Evolutionary conservation across 1,140 invertebrate species (phyloP), one percentile per base, ranked within the genome.

Genomic region (Drosophila mojavensis): DNA sequence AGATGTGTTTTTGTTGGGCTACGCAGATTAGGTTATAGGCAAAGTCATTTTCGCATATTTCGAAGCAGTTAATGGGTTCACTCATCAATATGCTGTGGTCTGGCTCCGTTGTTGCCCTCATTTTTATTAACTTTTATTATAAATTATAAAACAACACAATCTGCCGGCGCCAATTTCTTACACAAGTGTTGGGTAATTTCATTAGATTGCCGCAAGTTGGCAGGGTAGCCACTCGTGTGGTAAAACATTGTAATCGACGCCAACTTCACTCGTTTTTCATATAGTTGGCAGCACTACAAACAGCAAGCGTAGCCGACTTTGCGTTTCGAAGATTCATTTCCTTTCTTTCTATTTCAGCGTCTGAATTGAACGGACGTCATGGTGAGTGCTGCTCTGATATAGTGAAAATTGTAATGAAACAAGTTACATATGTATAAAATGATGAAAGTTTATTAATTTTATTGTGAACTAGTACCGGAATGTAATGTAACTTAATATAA

Each of bases 291-390:
- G 17, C 45, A 15, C 43, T 41, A 5, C 9, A 17, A 1, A 10
- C 4, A 4, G 56, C n/a, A 0, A 69, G 10, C 47, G 70, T 53
- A 84, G 54, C 71, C 59, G 61, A 90, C 70, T 90, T 90, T 33
- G 41, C 48, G 48, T 39, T 11, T 9, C 43, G 13, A 33, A 13
- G 26, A 39, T 15, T 20, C 28, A 39, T 4, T 71, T 81, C 75
- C 85, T 55, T 91, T 92, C 91, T 92, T 91, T 92, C 72, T 75
- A 56, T 80, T 79, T 78, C 89, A 83, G 71, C 91, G 79, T 91
- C 89, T 84, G 82, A 91, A 78, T 36, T 64, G 89, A 79, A 75
- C 65, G 72, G 91, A 90, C 85, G 88, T 73, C 77, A 92, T 92
- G 84, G 91, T 92, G 75, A 92, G 84, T 62, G 55, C 24, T 26